Conservation (phyloP, 1,140 invertebrate species). For the Steinernema feltiae region DNA sequence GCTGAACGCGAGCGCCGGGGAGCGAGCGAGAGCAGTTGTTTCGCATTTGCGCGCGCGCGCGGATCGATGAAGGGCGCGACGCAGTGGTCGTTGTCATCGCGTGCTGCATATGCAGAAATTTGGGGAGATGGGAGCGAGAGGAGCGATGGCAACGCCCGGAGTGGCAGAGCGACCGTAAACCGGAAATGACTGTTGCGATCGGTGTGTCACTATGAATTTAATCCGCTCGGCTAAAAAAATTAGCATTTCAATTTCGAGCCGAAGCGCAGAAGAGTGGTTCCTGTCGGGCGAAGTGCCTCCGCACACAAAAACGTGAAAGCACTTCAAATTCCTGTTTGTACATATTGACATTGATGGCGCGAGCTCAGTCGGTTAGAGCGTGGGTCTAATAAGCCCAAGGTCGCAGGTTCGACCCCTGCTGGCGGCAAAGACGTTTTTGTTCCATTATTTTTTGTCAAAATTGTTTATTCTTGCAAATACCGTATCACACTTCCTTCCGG, state of each 20-base stretch:
- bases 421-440: constrained; percentile 39
- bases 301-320: background rate
- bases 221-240: background rate
- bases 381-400: constrained; percentile 58
- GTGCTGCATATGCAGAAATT: background rate
- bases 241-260: background rate
- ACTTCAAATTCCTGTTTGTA: background rate
- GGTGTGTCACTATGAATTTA: background rate
- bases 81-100: background rate
- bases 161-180: background rate
- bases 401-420: constrained; percentile 58
- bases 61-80: background rate
- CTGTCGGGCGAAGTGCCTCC: background rate
- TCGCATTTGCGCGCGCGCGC: background rate
- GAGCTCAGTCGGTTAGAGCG: constrained; percentile 59
- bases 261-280: background rate
- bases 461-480: background rate
- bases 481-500: background rate
- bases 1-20: background rate
- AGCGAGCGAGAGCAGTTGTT: constrained; percentile 8
- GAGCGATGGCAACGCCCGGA: background rate
- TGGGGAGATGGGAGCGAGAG: background rate
- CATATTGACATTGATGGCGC: background rate
- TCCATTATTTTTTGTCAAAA: too few species aligned
- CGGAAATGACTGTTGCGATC: background rate